Base-by-base conservation (phyloP, 2,113 vertebrate species). In the Gymnogyps californianus region DNA sequence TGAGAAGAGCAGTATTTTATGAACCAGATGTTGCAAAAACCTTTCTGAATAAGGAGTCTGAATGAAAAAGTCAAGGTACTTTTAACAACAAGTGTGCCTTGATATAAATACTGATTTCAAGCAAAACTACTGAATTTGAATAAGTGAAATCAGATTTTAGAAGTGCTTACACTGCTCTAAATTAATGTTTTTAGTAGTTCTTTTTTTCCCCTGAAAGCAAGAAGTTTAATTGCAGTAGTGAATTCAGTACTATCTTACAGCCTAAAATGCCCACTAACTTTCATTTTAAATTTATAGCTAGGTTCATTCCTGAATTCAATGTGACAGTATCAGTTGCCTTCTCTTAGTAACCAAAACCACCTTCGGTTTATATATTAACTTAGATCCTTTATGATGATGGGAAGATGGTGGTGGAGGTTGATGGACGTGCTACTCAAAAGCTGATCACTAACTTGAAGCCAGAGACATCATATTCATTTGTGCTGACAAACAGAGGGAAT, bases 361-460 rank as follows among this genome's bases (percentile, higher is more conserved):
- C 29, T 54, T 85, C 38, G 34, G 72, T 87, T 97, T 61, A n/a
- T 94, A 2, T 91, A 5, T 96, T 55, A 79, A 65, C 76, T 49
- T 98, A 99, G 99, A 99, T 99, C 97, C 99, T 99, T 74, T 99
- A 99, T n/a, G 99, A 99, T 96, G 99, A 99, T 32, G 99, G 99
- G 10, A 99, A 99, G 97, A 99, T 99, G 87, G 99, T 99, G 29
- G 99, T 99, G 97, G 99, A 99, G 89, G 99, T 99, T 77, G 99
- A 99, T 78, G 99, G 99, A 71, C 99, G 99, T 96, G 98, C 99
- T 88, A 99, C 99, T 1, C 99, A 99, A 97, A 99, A 99, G 97
- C 98, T 99, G 62, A 99, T 99, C 96, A 99, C 98, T n/a, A 99
- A 99, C 81, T 98, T 99, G 81, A 99, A 99, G 84, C 99, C 99